These are phyloP conservation scores for Aleiodes leptofemur DNA, from an alignment of 2,888 invertebrate genomes.

Conservation along the genomic window DNA sequence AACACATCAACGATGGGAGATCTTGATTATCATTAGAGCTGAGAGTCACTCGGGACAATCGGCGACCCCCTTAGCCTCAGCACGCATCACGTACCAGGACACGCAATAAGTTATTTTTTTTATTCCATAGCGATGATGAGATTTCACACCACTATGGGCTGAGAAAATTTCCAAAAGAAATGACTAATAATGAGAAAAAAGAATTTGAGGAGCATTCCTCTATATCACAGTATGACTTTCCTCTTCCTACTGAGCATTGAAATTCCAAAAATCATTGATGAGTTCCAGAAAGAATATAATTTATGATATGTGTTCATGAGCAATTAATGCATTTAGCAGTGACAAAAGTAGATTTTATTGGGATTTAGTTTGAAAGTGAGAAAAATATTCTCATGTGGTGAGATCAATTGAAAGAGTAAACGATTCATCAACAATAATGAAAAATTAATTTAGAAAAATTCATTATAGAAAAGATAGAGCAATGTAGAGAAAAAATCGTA, in stretches of 20 bases:
- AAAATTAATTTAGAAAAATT: slow-evolving; percentile 1
- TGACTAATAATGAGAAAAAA: neutral
- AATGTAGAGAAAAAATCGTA: neutral
- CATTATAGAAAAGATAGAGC: neutral
- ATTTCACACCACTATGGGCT: slow-evolving; percentile 43
- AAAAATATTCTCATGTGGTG: too few species aligned
- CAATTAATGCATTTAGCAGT: too few species aligned
- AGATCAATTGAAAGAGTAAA: too few species aligned
- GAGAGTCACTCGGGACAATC: slow-evolving; percentile 50
- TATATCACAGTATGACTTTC: too few species aligned
- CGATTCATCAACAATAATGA: neutral
- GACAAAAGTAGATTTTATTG: too few species aligned
- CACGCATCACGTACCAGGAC: slow-evolving; percentile 46
- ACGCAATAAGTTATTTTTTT: slow-evolving; percentile 34
- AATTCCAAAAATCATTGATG: too few species aligned
- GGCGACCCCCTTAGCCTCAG: slow-evolving; percentile 44
- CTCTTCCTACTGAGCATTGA: too few species aligned
- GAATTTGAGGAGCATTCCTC: too few species aligned
- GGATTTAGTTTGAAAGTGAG: too few species aligned
- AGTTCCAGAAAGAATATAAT: too few species aligned
- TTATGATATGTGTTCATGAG: too few species aligned
- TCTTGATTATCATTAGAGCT: slow-evolving; percentile 72
- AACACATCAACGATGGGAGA: slow-evolving; percentile 52
- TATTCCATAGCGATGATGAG: slow-evolving; percentile 47
- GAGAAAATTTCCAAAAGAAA: neutral